These are phyloP conservation scores for Felis chaus DNA, from an alignment of 2,113 vertebrate genomes.

Conservation along the genomic window DNA sequence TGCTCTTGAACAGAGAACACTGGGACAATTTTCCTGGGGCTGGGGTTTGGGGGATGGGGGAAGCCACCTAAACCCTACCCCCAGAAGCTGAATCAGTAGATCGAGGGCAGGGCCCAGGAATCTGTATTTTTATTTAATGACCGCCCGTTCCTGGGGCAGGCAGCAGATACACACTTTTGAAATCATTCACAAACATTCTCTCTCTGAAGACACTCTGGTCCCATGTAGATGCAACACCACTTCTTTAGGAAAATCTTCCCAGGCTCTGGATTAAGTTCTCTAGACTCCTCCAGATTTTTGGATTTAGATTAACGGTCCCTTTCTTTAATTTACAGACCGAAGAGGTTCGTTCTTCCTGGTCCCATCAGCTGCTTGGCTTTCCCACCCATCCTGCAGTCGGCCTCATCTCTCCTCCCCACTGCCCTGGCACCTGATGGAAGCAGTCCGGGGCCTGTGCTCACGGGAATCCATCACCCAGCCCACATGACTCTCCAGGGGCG, in stretches of 20 bases:
- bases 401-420: rapidly evolving
- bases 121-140: not conserved
- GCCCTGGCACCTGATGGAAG: conserved; percentile 93
- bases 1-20: not conserved
- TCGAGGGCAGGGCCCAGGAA: not conserved
- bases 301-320: not conserved
- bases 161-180: not conserved
- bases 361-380: not conserved
- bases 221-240: not conserved
- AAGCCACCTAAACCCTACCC: not conserved
- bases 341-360: not conserved
- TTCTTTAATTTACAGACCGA: not conserved
- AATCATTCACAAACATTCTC: not conserved
- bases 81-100: not conserved
- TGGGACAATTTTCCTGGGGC: not conserved
- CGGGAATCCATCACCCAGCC: conserved; percentile 99
- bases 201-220: not conserved
- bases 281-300: not conserved
- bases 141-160: not conserved
- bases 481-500: conserved; percentile 97
- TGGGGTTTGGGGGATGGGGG: not conserved
- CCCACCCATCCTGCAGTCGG: rapidly evolving
- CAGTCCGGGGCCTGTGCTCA: conserved; percentile 95
- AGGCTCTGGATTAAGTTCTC: not conserved
- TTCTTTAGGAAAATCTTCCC: not conserved